Conservation (phyloP, 2,888 invertebrate genomes). For the Dinocampus coccinellae region DNA sequence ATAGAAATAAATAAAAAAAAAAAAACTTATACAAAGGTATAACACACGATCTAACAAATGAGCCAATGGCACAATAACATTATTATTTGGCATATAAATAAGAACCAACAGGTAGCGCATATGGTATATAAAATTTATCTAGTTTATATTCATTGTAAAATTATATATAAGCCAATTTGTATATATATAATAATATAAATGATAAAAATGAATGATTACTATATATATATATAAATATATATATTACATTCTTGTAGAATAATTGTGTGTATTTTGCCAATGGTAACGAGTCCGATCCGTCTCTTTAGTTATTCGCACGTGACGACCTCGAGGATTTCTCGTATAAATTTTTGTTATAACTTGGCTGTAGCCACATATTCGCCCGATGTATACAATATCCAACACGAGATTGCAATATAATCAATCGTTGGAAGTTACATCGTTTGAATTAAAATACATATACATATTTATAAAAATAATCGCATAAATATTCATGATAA, state of each 20-base stretch:
- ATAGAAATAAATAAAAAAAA: neutral
- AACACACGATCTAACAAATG: too few species aligned
- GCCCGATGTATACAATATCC: neutral
- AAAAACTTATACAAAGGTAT: too few species aligned
- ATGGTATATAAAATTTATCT: neutral
- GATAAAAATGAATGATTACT: neutral
- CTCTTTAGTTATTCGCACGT: constrained; percentile 6
- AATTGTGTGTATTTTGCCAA: neutral
- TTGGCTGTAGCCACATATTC: neutral
- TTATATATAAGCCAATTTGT: neutral
- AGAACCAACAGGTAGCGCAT: neutral
- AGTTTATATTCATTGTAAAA: neutral
- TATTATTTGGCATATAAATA: neutral
- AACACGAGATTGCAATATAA: constrained; percentile 15
- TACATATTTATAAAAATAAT: too few species aligned
- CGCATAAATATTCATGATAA: too few species aligned
- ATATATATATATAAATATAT: neutral
- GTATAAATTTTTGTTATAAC: neutral
- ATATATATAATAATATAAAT: neutral
- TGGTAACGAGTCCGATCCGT: neutral
- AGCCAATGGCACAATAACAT: neutral
- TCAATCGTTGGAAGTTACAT: neutral
- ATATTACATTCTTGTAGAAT: neutral
- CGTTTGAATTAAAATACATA: neutral
- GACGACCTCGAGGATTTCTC: constrained; percentile 10